Percentiles rank a stretch among this genome's conserved stretches.
phyloP scores from a whole-genome alignment of 2,888 invertebrate species.

The Gymnoscelis rufifasciata region DNA sequence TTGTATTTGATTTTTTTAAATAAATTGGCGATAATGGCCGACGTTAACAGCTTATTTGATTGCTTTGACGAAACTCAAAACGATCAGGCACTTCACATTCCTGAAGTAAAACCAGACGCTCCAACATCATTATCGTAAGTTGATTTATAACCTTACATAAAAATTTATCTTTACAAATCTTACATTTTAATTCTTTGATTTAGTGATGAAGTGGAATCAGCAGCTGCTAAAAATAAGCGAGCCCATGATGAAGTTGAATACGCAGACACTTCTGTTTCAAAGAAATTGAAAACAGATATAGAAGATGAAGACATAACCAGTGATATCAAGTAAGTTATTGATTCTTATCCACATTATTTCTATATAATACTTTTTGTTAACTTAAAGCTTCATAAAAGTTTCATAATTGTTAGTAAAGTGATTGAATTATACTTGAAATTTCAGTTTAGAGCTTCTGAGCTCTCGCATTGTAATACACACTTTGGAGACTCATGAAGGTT shows the following conservation, averaged over 20 bases:
- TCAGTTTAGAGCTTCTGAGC: conserved; percentile 85
- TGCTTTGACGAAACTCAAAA: conserved; percentile 61
- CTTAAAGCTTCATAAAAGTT: too few species aligned
- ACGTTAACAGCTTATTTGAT: conserved; percentile 61
- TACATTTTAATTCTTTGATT: conserved; percentile 7
- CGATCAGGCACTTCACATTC: conserved; percentile 47
- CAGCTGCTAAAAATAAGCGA: conserved; percentile 48
- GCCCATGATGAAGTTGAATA: conserved; percentile 56
- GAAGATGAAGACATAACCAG: conserved; percentile 52
- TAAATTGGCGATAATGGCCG: conserved; percentile 43
- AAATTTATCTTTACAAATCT: not conserved
- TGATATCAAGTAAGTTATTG: conserved; percentile 57
- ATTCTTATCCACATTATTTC: not conserved
- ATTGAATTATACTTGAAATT: conserved; percentile 36
- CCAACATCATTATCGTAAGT: conserved; percentile 44
- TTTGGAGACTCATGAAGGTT: conserved; percentile 93
- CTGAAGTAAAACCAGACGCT: conserved; percentile 40
- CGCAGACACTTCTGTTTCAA: conserved; percentile 48
- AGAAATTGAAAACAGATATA: conserved; percentile 52
- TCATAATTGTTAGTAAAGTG: too few species aligned
- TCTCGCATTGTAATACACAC: conserved; percentile 92
- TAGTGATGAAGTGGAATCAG: conserved; percentile 34
- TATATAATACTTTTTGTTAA: too few species aligned
- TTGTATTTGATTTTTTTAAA: too few species aligned
- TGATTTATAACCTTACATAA: conserved; percentile 36